Evolutionary conservation across 2,113 vertebrate species (phyloP), one percentile per base, ranked within the genome.

Genomic region (Zootoca vivipara): DNA sequence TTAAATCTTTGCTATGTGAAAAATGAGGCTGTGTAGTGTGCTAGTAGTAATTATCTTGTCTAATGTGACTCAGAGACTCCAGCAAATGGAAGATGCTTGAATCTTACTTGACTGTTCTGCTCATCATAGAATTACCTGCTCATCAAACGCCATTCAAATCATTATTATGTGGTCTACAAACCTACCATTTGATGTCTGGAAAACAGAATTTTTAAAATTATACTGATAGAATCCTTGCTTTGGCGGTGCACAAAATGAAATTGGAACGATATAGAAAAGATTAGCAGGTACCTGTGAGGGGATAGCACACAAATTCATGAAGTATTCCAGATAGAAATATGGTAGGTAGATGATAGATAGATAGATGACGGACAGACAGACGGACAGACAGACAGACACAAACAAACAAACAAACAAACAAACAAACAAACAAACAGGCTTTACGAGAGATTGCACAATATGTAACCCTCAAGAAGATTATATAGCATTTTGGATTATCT

Each of bases 61-160:
- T 13, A 6, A 0, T n/a, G 13, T 40, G 67, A 13, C 86, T 93
- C 64, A 82, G 18, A 28, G 42, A 89, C 3, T 82, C 85, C 38
- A 91, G 3, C 26, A n/a, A 33, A 42, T 3, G 1, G 89, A 89
- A 46, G 1, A 0, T 73, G 10, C 78, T 89, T 42, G 16, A 72
- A 89, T 56, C 65, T 81, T 73, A 13, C 12, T 79, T 65, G 26
- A 82, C 74, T 83, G 6, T 82, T 78, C 64, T 82, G 2, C 12
- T 85, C 86, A 75, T 80, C 52, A 82, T 78, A 85, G 30, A 16
- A 92, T 85, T 30, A 85, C 69, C 62, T 35, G 0, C 64, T 92
- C 87, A 83, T 86, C 26, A 86, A 67, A 18, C 73, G 35, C 5
- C 9, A 85, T 75, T 89, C 8, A 87, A 80, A 82, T 86, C 35